A percentile compares a stretch with the other conserved stretches of the same genome.
These are phyloP conservation scores for Elysia chlorotica DNA, from an alignment of 1,140 invertebrate genomes.

Conservation along the genomic window DNA sequence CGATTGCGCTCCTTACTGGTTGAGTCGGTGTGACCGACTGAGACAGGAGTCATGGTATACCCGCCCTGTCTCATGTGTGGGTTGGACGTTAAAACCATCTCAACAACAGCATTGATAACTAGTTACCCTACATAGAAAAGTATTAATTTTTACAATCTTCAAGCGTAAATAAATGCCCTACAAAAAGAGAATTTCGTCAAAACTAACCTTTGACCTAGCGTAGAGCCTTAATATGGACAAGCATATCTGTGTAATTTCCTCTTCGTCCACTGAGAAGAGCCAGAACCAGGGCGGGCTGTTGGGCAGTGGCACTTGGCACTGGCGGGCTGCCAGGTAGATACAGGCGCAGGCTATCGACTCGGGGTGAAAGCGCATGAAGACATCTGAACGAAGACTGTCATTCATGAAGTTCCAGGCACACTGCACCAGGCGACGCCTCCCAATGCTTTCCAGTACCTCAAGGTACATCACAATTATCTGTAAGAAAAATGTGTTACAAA, in stretches of 20 bases:
- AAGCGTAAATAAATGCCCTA: background rate
- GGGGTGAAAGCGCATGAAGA: constrained; percentile 93
- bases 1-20: too few relatives aligned
- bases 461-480: constrained; percentile 93
- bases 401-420: constrained; percentile 99
- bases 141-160: too few relatives aligned
- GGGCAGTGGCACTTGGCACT: constrained; percentile 83
- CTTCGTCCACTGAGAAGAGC: constrained; percentile 80
- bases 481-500: constrained; percentile 44
- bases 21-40: too few relatives aligned
- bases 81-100: too few relatives aligned
- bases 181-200: background rate
- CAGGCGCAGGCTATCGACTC: constrained; percentile 99
- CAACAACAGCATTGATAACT: too few relatives aligned
- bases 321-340: constrained; percentile 91
- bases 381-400: constrained; percentile 94
- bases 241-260: constrained; percentile 84
- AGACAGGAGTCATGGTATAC: too few relatives aligned
- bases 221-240: constrained; percentile 84
- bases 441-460: constrained; percentile 85
- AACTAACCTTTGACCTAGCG: constrained; percentile 61
- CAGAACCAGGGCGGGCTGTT: constrained; percentile 89
- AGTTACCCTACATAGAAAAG: too few relatives aligned
- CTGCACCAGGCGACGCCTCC: constrained; percentile 85
- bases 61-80: too few relatives aligned